Evolutionary conservation across 2,113 vertebrate species (phyloP).

Genomic region (Vombatus ursinus): DNA sequence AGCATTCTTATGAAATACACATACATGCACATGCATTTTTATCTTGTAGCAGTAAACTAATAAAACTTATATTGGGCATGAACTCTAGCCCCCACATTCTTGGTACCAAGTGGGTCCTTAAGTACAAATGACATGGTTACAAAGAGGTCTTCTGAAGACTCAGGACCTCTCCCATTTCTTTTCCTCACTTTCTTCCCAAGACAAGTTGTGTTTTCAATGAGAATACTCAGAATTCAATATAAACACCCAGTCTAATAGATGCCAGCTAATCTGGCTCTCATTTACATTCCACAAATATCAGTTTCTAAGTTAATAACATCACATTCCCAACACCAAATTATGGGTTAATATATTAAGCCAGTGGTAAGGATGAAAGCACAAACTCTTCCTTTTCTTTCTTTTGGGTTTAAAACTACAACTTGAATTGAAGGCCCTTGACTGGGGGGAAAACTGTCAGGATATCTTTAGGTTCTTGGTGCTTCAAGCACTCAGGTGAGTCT

Average conservation of each 20-base stretch:
- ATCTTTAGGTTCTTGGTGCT: neutral
- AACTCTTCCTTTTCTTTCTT: neutral
- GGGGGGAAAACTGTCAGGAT: neutral
- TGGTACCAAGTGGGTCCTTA: constrained; percentile 11
- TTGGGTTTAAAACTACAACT: neutral
- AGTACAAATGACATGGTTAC: constrained; percentile 27
- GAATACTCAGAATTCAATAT: constrained; percentile 8
- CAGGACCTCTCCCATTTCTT: neutral
- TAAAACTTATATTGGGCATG: neutral
- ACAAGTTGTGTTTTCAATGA: constrained; percentile 10
- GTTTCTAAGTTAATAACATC: neutral
- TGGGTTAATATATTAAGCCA: neutral
- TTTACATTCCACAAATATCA: neutral
- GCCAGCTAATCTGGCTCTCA: neutral
- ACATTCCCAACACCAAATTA: neutral
- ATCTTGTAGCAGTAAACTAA: no score
- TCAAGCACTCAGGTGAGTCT: constrained; percentile 20
- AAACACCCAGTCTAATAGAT: neutral
- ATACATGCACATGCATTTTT: neutral
- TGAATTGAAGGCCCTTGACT: neutral
- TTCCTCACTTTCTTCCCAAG: neutral
- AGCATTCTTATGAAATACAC: neutral
- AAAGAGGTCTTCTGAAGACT: constrained; percentile 16
- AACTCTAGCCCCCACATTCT: neutral
- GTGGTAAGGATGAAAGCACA: constrained; percentile 18